These are phyloP conservation scores for Podotricha telesiphe DNA, from an alignment of 2,888 invertebrate genomes.

Conservation along the genomic window DNA sequence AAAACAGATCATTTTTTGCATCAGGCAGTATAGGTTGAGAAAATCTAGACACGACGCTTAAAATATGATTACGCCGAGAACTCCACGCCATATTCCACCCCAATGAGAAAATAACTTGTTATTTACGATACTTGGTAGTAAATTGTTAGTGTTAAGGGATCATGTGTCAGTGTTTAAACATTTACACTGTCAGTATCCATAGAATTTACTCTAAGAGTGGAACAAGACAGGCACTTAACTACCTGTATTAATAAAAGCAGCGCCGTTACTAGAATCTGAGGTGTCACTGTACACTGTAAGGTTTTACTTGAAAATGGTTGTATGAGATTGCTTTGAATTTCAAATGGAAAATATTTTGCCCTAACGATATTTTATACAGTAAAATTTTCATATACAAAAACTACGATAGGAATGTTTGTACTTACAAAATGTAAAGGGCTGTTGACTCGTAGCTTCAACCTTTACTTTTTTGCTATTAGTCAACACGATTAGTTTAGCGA, in stretches of 20 bases:
- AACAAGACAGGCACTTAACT: constrained; percentile 26
- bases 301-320: background rate
- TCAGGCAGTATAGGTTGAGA: background rate
- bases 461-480: constrained; percentile 41
- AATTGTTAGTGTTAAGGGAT: constrained; percentile 27
- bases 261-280: background rate
- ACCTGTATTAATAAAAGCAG: constrained; percentile 12
- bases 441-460: constrained; percentile 28
- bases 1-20: background rate
- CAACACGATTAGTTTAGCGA: constrained; percentile 46
- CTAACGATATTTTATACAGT: background rate
- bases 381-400: constrained; percentile 3
- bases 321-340: background rate
- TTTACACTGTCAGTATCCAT: constrained; percentile 38
- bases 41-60: no score
- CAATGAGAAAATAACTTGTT: constrained; percentile 29
- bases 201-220: constrained; percentile 34
- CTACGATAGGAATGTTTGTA: background rate
- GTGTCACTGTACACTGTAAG: background rate
- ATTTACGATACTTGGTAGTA: constrained; percentile 31
- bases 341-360: background rate
- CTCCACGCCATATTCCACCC: constrained; percentile 13
- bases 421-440: constrained; percentile 31
- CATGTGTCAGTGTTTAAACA: constrained; percentile 37
- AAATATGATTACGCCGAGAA: constrained; percentile 1